Percentiles rank a stretch among this genome's conserved stretches.
phyloP scores from a whole-genome alignment of 2,888 invertebrate genomes.

The Perizoma flavofasciatum region DNA sequence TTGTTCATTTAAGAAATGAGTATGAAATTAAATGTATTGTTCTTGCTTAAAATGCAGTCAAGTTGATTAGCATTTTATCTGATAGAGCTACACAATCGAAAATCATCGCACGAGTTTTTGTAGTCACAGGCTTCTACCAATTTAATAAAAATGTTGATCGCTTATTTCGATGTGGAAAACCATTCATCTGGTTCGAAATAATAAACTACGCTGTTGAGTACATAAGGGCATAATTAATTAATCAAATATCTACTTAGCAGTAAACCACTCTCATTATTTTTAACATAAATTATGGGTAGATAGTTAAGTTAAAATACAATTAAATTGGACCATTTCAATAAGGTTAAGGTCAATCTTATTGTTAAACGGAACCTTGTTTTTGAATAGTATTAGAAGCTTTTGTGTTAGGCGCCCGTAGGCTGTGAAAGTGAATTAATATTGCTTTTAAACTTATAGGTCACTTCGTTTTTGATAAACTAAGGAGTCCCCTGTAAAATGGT shows the following conservation, averaged over 20 bases:
- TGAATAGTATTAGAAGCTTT: constrained; percentile 49
- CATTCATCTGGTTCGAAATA: no score
- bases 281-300: constrained; percentile 12
- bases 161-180: no score
- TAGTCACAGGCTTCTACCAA: no score
- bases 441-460: constrained; percentile 35
- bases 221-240: neutral
- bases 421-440: constrained; percentile 48
- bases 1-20: constrained; percentile 33
- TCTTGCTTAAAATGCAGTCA: constrained; percentile 13
- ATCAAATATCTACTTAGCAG: neutral
- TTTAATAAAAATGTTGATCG: no score
- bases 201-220: neutral
- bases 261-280: neutral
- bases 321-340: constrained; percentile 32
- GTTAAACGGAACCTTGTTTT: constrained; percentile 50
- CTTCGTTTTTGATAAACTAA: constrained; percentile 8
- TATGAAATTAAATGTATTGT: constrained; percentile 11
- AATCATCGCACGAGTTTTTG: no score
- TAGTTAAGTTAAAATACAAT: constrained; percentile 26
- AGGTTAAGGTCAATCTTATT: constrained; percentile 48
- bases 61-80: no score
- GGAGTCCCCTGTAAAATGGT: constrained; percentile 5
- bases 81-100: no score
- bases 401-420: constrained; percentile 45